These are phyloP conservation scores for Calephelis virginiensis DNA, from an alignment of 1,140 invertebrate species.

Conservation along the genomic window DNA sequence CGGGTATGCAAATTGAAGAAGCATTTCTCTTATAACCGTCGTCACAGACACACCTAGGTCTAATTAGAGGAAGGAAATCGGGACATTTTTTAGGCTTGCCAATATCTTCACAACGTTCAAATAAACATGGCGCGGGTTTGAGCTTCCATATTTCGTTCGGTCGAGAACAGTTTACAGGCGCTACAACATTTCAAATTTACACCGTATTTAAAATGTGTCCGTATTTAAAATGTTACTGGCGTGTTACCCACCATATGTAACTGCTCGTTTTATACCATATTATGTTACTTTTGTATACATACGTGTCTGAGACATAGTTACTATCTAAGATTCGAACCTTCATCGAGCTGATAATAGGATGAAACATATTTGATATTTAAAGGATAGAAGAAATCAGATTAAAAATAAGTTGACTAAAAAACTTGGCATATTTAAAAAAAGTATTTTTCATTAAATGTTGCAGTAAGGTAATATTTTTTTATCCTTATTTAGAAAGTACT, in stretches of 20 bases:
- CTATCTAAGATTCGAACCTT: too few species aligned
- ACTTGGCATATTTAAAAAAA: too few species aligned
- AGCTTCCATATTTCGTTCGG: slow-evolving; percentile 41
- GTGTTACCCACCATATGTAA: neutral
- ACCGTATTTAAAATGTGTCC: too few species aligned
- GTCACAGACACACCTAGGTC: slow-evolving; percentile 40
- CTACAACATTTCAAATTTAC: slow-evolving; percentile 22
- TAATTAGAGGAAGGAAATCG: slow-evolving; percentile 16
- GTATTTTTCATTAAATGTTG: too few species aligned
- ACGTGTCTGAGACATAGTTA: too few species aligned
- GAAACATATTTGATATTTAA: too few species aligned
- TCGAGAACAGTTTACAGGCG: slow-evolving; percentile 42
- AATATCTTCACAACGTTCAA: slow-evolving; percentile 36
- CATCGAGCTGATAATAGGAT: too few species aligned
- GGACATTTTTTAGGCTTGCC: slow-evolving; percentile 20
- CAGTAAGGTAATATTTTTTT: too few species aligned
- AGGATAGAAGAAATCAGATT: too few species aligned
- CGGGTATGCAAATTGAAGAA: slow-evolving; percentile 34
- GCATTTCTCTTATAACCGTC: slow-evolving; percentile 36
- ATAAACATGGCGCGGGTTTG: slow-evolving; percentile 35
- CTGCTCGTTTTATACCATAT: neutral
- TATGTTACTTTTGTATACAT: neutral
- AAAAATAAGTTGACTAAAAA: too few species aligned
- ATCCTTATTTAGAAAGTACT: too few species aligned
- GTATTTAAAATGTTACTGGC: neutral